Conservation (phyloP, 2,888 invertebrate genomes). For the Phlogophora meticulosa region DNA sequence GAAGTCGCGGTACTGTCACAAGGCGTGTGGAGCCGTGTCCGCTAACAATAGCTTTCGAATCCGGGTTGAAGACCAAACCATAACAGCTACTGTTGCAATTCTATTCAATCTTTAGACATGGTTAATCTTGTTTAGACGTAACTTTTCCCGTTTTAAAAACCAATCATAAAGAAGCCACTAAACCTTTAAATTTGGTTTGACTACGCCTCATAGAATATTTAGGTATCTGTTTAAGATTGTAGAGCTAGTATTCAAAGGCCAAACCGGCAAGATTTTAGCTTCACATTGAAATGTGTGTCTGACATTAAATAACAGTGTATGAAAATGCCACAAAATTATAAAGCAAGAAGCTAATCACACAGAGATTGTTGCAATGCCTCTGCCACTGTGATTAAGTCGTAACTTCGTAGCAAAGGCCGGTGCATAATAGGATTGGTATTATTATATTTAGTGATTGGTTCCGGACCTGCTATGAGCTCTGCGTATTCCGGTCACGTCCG, state of each 20-base stretch:
- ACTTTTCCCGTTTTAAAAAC: constrained; percentile 10
- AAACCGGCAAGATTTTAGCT: constrained; percentile 1
- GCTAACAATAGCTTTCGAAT: constrained; percentile 73
- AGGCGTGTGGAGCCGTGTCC: constrained; percentile 69
- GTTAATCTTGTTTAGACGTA: constrained; percentile 28
- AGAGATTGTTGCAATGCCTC: constrained; percentile 38
- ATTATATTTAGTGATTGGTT: constrained; percentile 67
- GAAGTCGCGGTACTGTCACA: constrained; percentile 52
- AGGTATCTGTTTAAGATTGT: background rate
- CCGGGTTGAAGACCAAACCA: constrained; percentile 78
- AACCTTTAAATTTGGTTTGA: background rate
- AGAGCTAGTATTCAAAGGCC: background rate
- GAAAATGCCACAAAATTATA: constrained; percentile 38
- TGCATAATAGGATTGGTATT: constrained; percentile 56
- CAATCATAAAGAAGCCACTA: background rate
- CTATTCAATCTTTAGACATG: constrained; percentile 60
- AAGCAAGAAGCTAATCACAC: constrained; percentile 45
- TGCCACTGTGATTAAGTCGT: constrained; percentile 50
- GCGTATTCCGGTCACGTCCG: constrained; percentile 77
- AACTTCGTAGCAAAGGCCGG: constrained; percentile 33
- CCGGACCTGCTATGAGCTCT: constrained; percentile 52
- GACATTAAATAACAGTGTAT: constrained; percentile 25
- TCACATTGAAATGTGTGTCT: constrained; percentile 5
- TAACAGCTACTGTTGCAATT: constrained; percentile 70
- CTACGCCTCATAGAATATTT: background rate